Base-by-base conservation (phyloP, 2,888 invertebrate species). In the Epistrophella euchroma region DNA sequence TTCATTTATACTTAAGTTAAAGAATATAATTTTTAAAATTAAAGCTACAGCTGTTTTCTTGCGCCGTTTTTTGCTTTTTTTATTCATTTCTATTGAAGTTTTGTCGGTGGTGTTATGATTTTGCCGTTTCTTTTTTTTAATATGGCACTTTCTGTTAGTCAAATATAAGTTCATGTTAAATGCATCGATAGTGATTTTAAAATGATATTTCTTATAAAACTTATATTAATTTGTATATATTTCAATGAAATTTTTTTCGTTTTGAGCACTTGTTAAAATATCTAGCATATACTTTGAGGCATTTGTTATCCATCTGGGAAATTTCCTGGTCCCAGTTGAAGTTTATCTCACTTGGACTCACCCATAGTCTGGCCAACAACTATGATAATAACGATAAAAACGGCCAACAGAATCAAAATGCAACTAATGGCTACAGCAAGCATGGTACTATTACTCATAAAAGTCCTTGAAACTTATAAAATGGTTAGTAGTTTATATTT, bases 391-490 rank as follows among this genome's bases (percentile, higher is more conserved):
- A 96, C 94, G 90, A 96, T 96, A 93, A 97, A 97, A 89, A 96
- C 96, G 89, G 96, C 95, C 91, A 96, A 93, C 88, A 97, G 94
- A 92, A 96, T 95, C 90, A 96, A 94, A 90, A 97, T 96, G 93
- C 96, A 96, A 93, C 96, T 96, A 89, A 97, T 96, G 90, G 96
- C 96, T 90, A 97, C 96, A 88, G 96, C 96, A 91, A 96, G 95
- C 96, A 96, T 96, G 86, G 92, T 93, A 89, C 92, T 92, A 82
- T 93, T 93, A 91, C 92, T 92, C 92, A 93, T 93, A 84, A 83
- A 89, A 88, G 86, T 80, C 75, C 70, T 79, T 75, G 35, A 35
- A 58, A 22, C 52, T 73, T 87, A 85, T 25, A 86, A 60, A 88
- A 89, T 89, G 78, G 71, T 89, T 72, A 83, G 74, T 15, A 17